These are phyloP conservation scores for Epizoanthus ramosus DNA, from an alignment of 92 coral and sea anemone species.

Conservation along the genomic window DNA sequence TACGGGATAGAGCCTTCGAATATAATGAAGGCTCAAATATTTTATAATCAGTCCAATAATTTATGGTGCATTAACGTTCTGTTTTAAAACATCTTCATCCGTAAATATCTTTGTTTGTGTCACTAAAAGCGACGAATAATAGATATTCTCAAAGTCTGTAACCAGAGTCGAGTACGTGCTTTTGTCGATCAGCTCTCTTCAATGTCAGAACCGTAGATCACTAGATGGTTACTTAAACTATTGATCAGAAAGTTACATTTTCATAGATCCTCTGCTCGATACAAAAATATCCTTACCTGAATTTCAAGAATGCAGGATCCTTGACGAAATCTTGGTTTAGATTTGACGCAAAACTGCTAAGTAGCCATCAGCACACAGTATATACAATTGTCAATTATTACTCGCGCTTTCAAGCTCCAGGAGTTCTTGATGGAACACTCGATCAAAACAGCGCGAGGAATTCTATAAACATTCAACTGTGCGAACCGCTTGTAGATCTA, in stretches of 20 bases:
- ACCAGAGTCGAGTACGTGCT: background rate
- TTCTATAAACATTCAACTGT: slow-evolving; percentile 14
- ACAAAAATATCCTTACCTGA: background rate
- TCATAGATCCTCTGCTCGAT: background rate
- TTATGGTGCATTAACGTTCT: background rate
- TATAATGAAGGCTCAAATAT: too few relatives aligned
- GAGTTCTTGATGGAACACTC: slow-evolving; percentile 30
- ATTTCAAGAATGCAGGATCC: background rate
- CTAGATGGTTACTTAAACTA: too few relatives aligned
- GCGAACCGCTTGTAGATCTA: background rate
- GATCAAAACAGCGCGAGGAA: slow-evolving; percentile 15
- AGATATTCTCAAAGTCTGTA: background rate
- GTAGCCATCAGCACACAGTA: slow-evolving; percentile 2
- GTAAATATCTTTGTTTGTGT: background rate
- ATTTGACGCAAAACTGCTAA: background rate
- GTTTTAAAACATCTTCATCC: background rate
- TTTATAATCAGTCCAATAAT: background rate
- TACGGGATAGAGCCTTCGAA: too few relatives aligned
- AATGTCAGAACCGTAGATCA: background rate
- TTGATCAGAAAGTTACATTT: background rate
- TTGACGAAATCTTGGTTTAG: background rate
- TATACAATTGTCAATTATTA: background rate
- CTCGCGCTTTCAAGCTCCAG: background rate
- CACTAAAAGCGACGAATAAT: slow-evolving; percentile 15
- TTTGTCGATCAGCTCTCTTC: background rate